Conservation (phyloP, 2,113 vertebrate species). For the Ascaphus truei region DNA sequence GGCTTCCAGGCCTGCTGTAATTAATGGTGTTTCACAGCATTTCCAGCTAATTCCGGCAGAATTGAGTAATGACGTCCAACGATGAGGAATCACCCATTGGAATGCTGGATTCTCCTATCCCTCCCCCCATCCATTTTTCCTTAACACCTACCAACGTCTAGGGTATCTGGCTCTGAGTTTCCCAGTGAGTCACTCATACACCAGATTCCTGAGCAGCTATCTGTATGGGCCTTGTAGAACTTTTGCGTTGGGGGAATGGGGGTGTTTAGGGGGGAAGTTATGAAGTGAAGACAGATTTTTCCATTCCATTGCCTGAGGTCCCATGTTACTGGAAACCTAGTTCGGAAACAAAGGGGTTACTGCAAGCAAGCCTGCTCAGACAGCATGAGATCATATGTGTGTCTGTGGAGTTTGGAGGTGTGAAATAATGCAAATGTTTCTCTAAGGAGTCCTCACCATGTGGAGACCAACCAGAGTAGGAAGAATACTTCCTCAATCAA, state of each 20-base stretch:
- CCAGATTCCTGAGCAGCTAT: too few species aligned
- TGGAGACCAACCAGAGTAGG: too few species aligned
- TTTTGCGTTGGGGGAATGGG: too few species aligned
- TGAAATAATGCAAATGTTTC: not conserved
- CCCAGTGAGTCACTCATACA: not conserved
- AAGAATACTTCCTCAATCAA: too few species aligned
- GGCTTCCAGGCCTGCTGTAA: not conserved
- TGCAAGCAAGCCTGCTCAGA: constrained; percentile 6
- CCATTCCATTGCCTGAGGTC: not conserved
- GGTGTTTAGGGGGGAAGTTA: not conserved
- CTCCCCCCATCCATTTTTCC: not conserved
- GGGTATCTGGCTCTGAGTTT: not conserved
- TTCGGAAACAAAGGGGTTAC: constrained; percentile 7
- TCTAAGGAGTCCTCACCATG: too few species aligned
- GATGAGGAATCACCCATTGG: constrained; percentile 14
- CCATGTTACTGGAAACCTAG: constrained; percentile 11
- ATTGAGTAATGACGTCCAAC: not conserved
- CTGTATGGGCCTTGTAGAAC: too few species aligned
- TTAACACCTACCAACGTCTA: constrained; percentile 5
- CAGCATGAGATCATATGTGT: not conserved
- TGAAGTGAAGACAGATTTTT: constrained; percentile 1
- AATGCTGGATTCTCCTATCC: constrained; percentile 16
- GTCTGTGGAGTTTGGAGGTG: not conserved
- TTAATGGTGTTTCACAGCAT: not conserved
- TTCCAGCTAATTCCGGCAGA: not conserved